phyloP scores from a whole-genome alignment of 2,797 vertebrate genomes.

The Alauda arvensis region DNA sequence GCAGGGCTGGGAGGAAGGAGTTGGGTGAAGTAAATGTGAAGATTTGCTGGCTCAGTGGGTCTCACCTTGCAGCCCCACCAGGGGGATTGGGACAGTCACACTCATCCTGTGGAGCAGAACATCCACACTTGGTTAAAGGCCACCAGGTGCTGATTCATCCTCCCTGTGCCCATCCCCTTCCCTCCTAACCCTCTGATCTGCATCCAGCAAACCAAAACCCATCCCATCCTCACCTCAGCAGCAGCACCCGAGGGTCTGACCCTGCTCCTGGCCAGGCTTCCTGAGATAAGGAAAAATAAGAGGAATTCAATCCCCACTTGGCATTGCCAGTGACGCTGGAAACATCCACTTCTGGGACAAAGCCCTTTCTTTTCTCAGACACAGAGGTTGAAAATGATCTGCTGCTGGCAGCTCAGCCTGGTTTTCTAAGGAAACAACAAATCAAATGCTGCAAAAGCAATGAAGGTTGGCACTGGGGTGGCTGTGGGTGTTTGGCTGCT shows the following conservation, averaged over 20 bases:
- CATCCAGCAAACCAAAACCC: neutral
- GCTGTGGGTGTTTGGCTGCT: constrained; percentile 30
- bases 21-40: neutral
- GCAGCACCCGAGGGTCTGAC: rapidly evolving
- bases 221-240: neutral
- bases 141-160: neutral
- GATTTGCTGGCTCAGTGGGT: neutral
- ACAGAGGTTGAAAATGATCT: neutral
- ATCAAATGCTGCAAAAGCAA: neutral
- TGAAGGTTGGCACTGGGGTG: neutral
- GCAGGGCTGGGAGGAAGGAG: rapidly evolving
- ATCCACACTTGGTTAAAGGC: neutral
- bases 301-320: neutral
- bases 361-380: neutral
- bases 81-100: neutral
- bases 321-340: neutral
- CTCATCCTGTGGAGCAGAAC: neutral
- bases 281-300: neutral
- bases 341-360: neutral
- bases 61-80: neutral
- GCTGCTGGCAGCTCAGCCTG: neutral
- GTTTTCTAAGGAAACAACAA: constrained; percentile 41
- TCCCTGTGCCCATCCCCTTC: neutral
- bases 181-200: neutral
- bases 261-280: neutral